Base-by-base conservation (phyloP, 2,797 vertebrate genomes). In the Paramormyrops hopkinsi region DNA sequence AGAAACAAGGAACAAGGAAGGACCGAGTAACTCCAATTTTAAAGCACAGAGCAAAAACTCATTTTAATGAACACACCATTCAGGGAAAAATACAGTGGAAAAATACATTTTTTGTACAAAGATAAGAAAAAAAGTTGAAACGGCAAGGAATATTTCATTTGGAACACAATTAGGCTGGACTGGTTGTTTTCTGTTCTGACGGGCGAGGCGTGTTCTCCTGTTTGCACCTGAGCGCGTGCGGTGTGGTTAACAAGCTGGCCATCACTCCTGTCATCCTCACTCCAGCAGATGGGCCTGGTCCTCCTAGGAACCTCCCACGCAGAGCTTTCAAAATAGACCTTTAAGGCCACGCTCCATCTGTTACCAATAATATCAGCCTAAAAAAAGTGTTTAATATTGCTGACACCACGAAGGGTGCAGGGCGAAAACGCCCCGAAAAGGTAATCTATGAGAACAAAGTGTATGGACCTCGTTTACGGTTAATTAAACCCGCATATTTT, bases 401-500 rank as follows among this genome's bases (percentile, higher is more conserved):
- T 79, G 73, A 79, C 73, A 79, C 73, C 14, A 79, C 73, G 41
- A 79, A 79, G 73, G 41, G 73, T 79, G 73, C 12, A 37, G 12
- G 65, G 65, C 29, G 12, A 73, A 73, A 73, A 37, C 12, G 1
- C 37, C 37, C 41, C 2, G 19, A 46, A 79, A 79, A 79, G 73
- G 73, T 79, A n/a, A 79, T 79, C 73, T 79, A 79, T 79, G 17
- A 44, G 73, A 46, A 79, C 73, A 79, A n/a, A 79, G 41, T n/a
- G 73, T 79, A 79, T 1, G 41, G 73, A 79, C 73, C 73, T 79
- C 2, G 2, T 79, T 79, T 46, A 79, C 73, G 19, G 37, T 44
- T 79, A 79, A 79, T 79, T 79, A 79, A 79, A 79, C 73, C 73
- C 41, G 73, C 73, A 79, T 79, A 79, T 79, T 79, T 79, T 79